Conservation (phyloP, 2,113 vertebrate species). For the Gobiocypris rarus region DNA sequence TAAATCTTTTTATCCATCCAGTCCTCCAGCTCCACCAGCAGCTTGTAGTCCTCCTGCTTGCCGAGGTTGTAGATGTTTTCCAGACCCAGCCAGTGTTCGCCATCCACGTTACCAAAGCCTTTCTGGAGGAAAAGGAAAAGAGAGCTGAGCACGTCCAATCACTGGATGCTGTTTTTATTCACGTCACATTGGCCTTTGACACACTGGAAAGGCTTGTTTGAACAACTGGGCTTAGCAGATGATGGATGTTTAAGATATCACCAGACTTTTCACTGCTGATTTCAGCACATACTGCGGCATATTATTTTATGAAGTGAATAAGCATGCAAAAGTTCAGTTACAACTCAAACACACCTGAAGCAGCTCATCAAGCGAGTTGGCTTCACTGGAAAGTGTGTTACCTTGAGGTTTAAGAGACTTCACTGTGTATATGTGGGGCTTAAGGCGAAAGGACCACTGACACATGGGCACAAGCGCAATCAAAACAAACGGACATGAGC, state of each 20-base stretch:
- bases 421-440: neutral
- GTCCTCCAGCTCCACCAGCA: conserved; percentile 94
- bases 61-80: conserved; percentile 91
- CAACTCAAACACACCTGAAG: neutral
- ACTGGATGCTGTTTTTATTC: neutral
- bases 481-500: neutral
- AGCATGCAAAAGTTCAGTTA: neutral
- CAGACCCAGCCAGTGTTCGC: conserved; percentile 96
- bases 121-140: conserved; percentile 77
- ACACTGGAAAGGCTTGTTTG: neutral
- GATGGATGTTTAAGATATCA: neutral
- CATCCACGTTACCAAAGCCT: conserved; percentile 94
- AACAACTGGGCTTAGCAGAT: neutral
- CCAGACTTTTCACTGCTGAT: neutral
- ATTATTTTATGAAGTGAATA: neutral
- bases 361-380: neutral
- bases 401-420: neutral
- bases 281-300: neutral
- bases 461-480: neutral
- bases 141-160: neutral
- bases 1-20: conserved; percentile 98
- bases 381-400: neutral
- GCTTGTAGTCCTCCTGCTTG: conserved; percentile 92
- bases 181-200: neutral
- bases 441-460: neutral